Base-by-base conservation (phyloP, 2,797 vertebrate species). In the Myioborus melanocephalus region DNA sequence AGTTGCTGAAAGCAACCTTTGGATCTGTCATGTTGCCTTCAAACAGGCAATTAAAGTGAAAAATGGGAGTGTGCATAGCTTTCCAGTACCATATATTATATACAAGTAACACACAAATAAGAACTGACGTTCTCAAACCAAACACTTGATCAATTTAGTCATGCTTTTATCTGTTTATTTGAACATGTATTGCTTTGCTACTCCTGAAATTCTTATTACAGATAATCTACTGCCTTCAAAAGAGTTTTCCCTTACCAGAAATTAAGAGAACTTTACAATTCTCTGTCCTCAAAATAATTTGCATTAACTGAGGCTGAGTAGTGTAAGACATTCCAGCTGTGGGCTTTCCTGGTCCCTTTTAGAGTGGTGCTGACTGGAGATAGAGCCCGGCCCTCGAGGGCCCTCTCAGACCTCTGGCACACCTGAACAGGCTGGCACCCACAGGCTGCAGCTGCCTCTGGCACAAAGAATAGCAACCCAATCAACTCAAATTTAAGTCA, bases 31-130 rank as follows among this genome's bases (percentile, higher is more conserved):
- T 24, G 71, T 89, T 97, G 90, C 86, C 94, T 95, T 98, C 93
- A 96, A 94, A 96, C 26, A 97, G 95, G 97, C 96, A 98, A 98
- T 98, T 98, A 98, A 97, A 96, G 93, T 98, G 97, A 98, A 98
- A 98, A 98, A 98, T 97, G 96, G 97, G 95, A 95, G 75, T 34
- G 32, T 71, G 82, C 59, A 32, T 87, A 97, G 95, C 87, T 97
- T 94, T 81, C 90, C 94, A 89, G 83, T 86, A 92, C 79, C 81
- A 83, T 37, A 21, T 83, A 96, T 96, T 92, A 94, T 65, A 88
- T 69, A 95, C 90, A 95, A 93, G 95, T 94, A 97, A 75, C 75
- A 87, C 47, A 92, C 80, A 96, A 94, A 95, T 90, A 96, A 89
- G 50, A 92, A 59, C 28, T 83, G 44, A 80, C 77, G 59, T 92